Evolutionary conservation across 2,113 vertebrate species (phyloP).

Genomic region (Hirundichthys speculiger): DNA sequence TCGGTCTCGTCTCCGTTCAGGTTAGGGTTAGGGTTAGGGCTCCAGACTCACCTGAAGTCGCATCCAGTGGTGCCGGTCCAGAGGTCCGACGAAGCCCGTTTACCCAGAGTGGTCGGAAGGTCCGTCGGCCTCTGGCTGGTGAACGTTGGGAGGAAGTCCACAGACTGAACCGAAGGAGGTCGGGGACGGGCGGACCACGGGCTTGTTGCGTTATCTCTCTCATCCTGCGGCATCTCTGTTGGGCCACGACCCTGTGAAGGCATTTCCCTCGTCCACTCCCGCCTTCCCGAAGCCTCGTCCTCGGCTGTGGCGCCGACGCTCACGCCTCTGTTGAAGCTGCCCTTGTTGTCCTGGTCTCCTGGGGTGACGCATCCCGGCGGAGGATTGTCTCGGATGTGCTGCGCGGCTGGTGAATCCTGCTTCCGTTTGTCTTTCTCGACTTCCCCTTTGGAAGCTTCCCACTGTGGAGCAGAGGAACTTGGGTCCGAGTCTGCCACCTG

Average conservation of each 20-base stretch:
- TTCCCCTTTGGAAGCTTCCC: background rate
- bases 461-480: background rate
- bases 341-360: background rate
- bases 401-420: background rate
- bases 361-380: background rate
- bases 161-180: background rate
- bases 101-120: constrained; percentile 20
- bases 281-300: background rate
- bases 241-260: background rate
- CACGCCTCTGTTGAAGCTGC: background rate
- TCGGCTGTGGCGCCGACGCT: background rate
- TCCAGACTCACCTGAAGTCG: constrained; percentile 53
- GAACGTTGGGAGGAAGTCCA: constrained; percentile 63
- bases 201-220: background rate
- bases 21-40: no score
- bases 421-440: background rate
- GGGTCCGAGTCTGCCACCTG: background rate
- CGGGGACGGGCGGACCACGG: background rate
- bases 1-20: no score
- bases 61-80: constrained; percentile 11
- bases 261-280: background rate
- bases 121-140: constrained; percentile 63
- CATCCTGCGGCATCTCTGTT: background rate
- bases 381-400: accelerated
- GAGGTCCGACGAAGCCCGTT: constrained; percentile 17